Percentiles rank a stretch among this genome's conserved stretches.
Conservation (phyloP, 2,888 invertebrate species). For the Perithous albicinctus region DNA sequence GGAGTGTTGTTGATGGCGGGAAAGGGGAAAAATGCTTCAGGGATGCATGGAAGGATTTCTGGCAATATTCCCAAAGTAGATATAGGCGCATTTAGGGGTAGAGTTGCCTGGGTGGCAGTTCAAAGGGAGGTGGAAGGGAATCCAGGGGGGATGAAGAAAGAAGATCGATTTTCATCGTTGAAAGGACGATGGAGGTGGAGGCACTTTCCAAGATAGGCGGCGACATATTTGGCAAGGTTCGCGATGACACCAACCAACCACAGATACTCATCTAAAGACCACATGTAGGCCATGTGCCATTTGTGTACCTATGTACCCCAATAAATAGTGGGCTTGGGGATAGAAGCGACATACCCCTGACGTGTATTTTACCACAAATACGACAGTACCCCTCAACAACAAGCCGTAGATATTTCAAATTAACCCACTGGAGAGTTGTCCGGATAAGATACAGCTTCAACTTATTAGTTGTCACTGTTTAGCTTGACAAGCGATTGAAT, state of each 20-base stretch:
- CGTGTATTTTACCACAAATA: conserved; percentile 2
- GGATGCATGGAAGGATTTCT: conserved; percentile 27
- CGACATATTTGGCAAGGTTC: conserved; percentile 60
- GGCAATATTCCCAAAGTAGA: conserved; percentile 45
- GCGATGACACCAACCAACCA: conserved; percentile 29
- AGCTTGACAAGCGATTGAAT: neutral
- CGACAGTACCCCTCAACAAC: neutral
- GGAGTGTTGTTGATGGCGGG: neutral
- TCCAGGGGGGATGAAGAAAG: conserved; percentile 50
- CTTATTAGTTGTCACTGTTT: too few species aligned
- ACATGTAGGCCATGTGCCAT: conserved; percentile 63
- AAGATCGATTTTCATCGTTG: conserved; percentile 62
- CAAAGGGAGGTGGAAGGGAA: conserved; percentile 9
- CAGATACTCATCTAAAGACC: neutral
- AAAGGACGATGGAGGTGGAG: conserved; percentile 33
- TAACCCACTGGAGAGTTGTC: too few species aligned
- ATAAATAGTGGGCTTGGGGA: conserved; percentile 26
- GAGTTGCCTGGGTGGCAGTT: conserved; percentile 4
- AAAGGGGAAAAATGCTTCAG: conserved; percentile 2
- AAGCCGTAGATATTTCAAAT: too few species aligned
- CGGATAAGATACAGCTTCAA: too few species aligned
- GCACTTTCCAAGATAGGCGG: conserved; percentile 50
- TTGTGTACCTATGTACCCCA: conserved; percentile 17
- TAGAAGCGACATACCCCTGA: conserved; percentile 36
- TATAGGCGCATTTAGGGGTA: conserved; percentile 29